Evolutionary conservation across 2,797 vertebrate species (phyloP).

Genomic region (Melanotaenia parkinsoni): DNA sequence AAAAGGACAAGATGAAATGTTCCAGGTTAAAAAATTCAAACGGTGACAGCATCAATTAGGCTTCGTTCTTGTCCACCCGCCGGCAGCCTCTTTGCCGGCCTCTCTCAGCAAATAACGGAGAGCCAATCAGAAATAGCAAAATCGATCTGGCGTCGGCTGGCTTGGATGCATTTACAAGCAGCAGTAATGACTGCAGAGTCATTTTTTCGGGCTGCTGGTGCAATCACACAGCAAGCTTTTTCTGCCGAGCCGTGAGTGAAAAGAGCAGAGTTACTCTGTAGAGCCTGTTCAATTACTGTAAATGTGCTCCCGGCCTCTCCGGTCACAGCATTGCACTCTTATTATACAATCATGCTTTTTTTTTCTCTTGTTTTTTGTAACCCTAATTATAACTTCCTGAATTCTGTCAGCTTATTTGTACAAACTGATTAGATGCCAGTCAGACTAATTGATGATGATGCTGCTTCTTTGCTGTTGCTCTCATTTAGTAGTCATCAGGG

Average conservation of each 20-base stretch:
- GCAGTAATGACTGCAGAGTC: slow-evolving; percentile 71
- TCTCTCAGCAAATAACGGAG: slow-evolving; percentile 59
- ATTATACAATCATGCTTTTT: background rate
- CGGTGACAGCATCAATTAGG: slow-evolving; percentile 64
- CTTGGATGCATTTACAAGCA: slow-evolving; percentile 77
- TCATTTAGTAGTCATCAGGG: slow-evolving; percentile 3
- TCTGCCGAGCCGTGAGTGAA: slow-evolving; percentile 35
- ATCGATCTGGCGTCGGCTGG: slow-evolving; percentile 74
- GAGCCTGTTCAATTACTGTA: slow-evolving; percentile 37
- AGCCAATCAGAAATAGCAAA: slow-evolving; percentile 77
- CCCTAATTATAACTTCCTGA: background rate
- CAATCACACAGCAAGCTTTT: slow-evolving; percentile 59
- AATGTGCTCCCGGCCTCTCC: slow-evolving; percentile 32
- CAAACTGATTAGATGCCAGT: background rate
- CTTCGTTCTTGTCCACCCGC: background rate
- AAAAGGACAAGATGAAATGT: slow-evolving; percentile 35
- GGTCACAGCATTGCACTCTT: slow-evolving; percentile 5
- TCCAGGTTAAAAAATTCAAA: slow-evolving; percentile 43
- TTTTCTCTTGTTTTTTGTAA: background rate
- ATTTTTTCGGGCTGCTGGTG: slow-evolving; percentile 64
- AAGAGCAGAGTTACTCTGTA: slow-evolving; percentile 37
- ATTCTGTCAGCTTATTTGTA: background rate
- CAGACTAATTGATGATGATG: slow-evolving; percentile 1
- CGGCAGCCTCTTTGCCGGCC: slow-evolving; percentile 13
- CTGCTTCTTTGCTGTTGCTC: background rate